phyloP scores from a whole-genome alignment of 2,113 vertebrate species.

The Cranoglanis bouderius region DNA sequence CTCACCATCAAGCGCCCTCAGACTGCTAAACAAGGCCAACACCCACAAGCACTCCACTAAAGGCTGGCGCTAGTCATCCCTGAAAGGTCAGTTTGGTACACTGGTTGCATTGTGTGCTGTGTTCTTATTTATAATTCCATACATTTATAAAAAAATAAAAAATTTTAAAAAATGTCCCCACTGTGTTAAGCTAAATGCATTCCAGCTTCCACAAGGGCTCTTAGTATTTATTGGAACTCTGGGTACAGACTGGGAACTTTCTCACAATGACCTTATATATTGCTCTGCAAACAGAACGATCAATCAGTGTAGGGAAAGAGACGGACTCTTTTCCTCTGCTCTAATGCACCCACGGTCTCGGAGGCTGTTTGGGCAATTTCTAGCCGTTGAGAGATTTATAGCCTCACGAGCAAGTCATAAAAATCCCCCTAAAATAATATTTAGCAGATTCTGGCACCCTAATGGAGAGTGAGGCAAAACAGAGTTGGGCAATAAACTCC shows the following conservation, averaged over 20 bases:
- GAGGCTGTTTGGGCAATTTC: neutral
- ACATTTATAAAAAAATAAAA: no score
- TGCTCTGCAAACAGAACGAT: conserved; percentile 19
- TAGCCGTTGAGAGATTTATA: conserved; percentile 40
- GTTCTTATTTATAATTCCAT: conserved; percentile 40
- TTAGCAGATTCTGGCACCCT: conserved; percentile 35
- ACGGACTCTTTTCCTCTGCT: neutral
- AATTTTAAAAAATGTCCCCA: conserved; percentile 2
- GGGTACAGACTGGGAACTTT: conserved; percentile 12
- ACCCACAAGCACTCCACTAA: conserved; percentile 21
- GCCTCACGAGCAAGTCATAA: conserved; percentile 31
- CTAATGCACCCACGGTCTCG: neutral
- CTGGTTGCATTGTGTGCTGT: neutral
- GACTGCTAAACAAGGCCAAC: neutral
- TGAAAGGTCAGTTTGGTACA: conserved; percentile 41
- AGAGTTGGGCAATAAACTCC: neutral
- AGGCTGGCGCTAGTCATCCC: conserved; percentile 43
- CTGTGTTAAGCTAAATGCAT: conserved; percentile 18
- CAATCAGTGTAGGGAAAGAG: conserved; percentile 24
- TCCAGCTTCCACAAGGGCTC: conserved; percentile 9
- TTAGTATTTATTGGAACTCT: conserved; percentile 3
- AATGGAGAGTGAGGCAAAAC: conserved; percentile 25
- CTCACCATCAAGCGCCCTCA: neutral
- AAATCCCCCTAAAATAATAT: conserved; percentile 42
- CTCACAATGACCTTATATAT: conserved; percentile 36